Base-by-base conservation (phyloP, 2,113 vertebrate species). In the Aphyosemion australe region DNA sequence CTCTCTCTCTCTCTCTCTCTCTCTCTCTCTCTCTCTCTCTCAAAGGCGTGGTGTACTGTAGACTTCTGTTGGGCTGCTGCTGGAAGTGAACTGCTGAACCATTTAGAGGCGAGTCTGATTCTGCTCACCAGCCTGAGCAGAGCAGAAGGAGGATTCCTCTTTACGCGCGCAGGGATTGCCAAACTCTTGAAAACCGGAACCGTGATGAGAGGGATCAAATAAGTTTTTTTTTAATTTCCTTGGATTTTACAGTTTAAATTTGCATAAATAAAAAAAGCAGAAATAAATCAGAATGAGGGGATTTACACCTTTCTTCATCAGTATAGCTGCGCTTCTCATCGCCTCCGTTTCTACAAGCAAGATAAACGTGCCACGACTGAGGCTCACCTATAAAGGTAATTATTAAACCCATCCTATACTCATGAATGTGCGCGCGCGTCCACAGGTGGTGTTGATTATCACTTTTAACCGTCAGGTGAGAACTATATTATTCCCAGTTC, bases 361-460 rank as follows among this genome's bases (percentile, higher is more conserved):
- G 65, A 75, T 81, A 16, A 87, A 83, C 26, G 83, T 89, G 2
- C 89, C 89, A 2, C 65, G 89, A 0, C 73, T 90, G 73, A 89
- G 87, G 52, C 84, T 89, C 45, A 76, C 87, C 21, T 59, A 84
- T 48, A 88, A 89, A 90, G 89, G 89, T 90, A 86, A 69, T 51
- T 21, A 57, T 72, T 54, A 41, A 3, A 19, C 32, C 51, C 7
- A 21, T 51, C 18, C 21, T 32, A 15, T 21, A 55, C 8, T 53
- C 41, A 46, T 57, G 19, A 6, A 5, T 26, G 12, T 13, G 18
- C n/a, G 55, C 64, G 8, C 20, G 19, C 61, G 49, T 39, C 16
- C 12, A 57, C 72, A 81, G 68, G 72, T 78, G 72, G 16, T 43
- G 55, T 42, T 18, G 16, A 65, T n/a, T 59, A 41, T 1, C 12